Base-by-base conservation (phyloP, 2,888 invertebrate species). In the Himalopsyche anomala region DNA sequence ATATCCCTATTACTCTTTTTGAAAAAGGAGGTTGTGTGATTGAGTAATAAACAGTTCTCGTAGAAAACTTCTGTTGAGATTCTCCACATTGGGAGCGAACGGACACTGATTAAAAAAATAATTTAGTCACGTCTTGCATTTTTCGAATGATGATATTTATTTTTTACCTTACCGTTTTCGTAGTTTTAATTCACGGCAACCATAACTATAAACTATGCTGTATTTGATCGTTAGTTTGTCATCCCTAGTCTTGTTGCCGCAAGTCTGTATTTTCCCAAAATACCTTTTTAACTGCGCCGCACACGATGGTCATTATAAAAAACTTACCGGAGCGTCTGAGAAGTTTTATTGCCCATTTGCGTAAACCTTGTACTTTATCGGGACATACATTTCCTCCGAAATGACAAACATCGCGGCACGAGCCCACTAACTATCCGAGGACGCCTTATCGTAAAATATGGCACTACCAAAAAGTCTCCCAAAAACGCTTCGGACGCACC, bases 391-490 rank as follows among this genome's bases (percentile, higher is more conserved):
- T 62, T 19, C 62, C 62, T 62, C 62, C 19, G 62, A 62, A 62
- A 62, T 62, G 62, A 62, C 62, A 62, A 62, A 62, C 62, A 62
- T 62, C 62, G 62, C 62, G 62, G 19, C 28, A 62, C 62, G 62
- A n/a, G 62, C 62, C 62, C 62, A 62, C 62, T 62, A 62, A 62
- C 62, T 62, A 62, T 62, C 19, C 62, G 62, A 62, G 62, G 28
- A 62, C 62, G 62, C 62, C 62, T 62, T 62, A 62, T 62, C 62
- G 62, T 62, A 28, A 62, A 62, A 62, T 62, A 62, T 62, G 62
- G 62, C 62, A 62, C 28, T 62, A 62, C 19, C 62, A 4, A 62
- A 62, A 62, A 62, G 19, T 19, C 62, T 62, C 62, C n/a, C 62
- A 62, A 62, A 62, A 62, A 62, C 62, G 62, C 62, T 19, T 62